Evolutionary conservation across 2,888 invertebrate species (phyloP), one percentile per base, ranked within the genome.

Genomic region (Diarsia mendica): DNA sequence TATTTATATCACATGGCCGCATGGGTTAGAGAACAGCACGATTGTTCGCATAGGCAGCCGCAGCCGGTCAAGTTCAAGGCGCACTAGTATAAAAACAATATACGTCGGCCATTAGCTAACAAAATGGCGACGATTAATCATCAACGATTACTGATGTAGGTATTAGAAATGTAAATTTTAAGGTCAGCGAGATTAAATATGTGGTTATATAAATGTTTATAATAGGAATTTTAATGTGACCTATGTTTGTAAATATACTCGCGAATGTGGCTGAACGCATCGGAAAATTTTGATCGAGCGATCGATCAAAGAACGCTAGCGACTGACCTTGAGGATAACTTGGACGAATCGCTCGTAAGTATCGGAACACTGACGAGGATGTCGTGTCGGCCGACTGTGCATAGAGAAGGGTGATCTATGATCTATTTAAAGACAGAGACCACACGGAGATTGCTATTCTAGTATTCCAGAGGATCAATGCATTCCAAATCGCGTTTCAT

Each of bases 41-140:
- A 75, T 70, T 71, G 71, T 76, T 75, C 71, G 68, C 73, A 69
- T 71, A 55, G 80, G 64, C 55, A 48, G 80, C 79, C 85, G 64
- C 55, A 48, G 80, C 80, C 85, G 87, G 91, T 89, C 90, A 90
- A 89, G 90, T 90, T 88, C 89, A 90, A 90, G 91, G 90, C 75
- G 72, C 65, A 67, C 76, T 61, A 67, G 70, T 73, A 80, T 79
- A 79, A 82, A 85, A 85, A 85, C 85, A 86, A 83, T 80, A 69
- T 77, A 67, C 72, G 72, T 82, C 67, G 66, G 73, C 76, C 76
- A 84, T 83, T 83, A 85, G 80, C 76, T 66, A 86, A 79, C 78
- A 88, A 86, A 86, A 86, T 87, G 87, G 88, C 82, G 82, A 64
- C 83, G 75, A 88, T 86, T 82, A 82, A 86, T 87, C 87, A 82